Percentiles rank a stretch among this genome's conserved stretches.
These are phyloP conservation scores for Panthera tigris DNA, from an alignment of 2,113 vertebrate genomes.

Conservation along the genomic window DNA sequence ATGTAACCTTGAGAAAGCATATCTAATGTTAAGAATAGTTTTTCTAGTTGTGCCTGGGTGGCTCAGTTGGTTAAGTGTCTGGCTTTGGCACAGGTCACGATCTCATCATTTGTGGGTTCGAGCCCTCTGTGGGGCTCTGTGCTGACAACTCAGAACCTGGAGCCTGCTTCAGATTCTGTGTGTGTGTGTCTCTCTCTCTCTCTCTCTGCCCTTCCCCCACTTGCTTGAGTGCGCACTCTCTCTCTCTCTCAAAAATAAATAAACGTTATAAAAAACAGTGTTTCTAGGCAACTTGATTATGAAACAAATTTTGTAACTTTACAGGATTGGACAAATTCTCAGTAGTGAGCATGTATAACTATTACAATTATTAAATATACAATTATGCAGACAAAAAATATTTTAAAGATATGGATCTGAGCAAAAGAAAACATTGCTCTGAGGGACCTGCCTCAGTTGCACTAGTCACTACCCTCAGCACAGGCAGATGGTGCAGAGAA, in stretches of 20 bases:
- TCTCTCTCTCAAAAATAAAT: no score
- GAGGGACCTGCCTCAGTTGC: not conserved
- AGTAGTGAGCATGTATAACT: not conserved
- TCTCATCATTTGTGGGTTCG: no score
- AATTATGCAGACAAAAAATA: not conserved
- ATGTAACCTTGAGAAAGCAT: not conserved
- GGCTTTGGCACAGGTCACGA: no score
- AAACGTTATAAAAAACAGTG: no score
- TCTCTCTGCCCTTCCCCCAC: no score
- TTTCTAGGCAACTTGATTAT: not conserved
- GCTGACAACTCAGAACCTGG: no score
- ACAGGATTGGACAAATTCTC: not conserved
- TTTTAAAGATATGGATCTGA: not conserved
- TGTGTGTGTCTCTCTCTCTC: no score
- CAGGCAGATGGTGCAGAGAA: not conserved
- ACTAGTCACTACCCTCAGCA: not conserved
- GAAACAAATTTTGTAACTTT: not conserved
- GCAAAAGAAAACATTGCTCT: not conserved
- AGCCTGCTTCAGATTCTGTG: no score
- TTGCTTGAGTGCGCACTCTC: no score
- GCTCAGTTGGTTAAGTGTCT: no score
- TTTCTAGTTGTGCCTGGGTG: no score
- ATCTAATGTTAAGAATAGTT: not conserved
- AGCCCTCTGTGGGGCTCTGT: no score
- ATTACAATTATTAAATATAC: not conserved